Evolutionary conservation across 1,140 invertebrate genomes (phyloP).

Genomic region (Drosophila arizonae): DNA sequence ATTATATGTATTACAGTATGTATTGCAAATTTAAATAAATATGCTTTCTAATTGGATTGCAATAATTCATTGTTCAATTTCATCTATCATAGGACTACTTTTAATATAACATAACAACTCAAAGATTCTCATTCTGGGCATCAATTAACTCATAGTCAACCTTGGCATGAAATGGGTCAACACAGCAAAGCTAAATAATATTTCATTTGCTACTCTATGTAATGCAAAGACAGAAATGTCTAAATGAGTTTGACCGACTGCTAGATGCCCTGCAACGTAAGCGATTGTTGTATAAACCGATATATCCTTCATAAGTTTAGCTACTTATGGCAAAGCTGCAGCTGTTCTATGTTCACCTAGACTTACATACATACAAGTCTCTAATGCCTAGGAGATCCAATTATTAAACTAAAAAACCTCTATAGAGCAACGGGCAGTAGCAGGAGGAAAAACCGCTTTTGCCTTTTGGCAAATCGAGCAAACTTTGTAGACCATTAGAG

Average conservation of each 20-base stretch:
- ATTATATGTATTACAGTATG: too few relatives aligned
- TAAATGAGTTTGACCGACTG: not conserved
- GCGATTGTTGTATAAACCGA: too few relatives aligned
- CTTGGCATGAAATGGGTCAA: not conserved
- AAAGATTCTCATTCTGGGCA: not conserved
- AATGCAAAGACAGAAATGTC: not conserved
- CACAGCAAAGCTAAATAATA: not conserved
- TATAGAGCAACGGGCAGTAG: not conserved
- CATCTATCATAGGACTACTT: too few relatives aligned
- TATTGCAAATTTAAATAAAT: too few relatives aligned
- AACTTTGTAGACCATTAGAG: conserved; percentile 47
- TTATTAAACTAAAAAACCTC: not conserved
- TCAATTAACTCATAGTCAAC: conserved; percentile 8
- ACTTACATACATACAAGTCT: too few relatives aligned
- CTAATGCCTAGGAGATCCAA: too few relatives aligned
- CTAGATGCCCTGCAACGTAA: not conserved
- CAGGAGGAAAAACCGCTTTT: conserved; percentile 24
- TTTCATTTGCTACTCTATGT: too few relatives aligned
- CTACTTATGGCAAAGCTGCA: not conserved
- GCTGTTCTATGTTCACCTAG: too few relatives aligned
- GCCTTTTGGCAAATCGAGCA: conserved; percentile 45
- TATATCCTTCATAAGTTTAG: too few relatives aligned
- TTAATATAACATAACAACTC: too few relatives aligned
- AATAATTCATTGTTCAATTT: too few relatives aligned
- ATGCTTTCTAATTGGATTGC: too few relatives aligned